Base-by-base conservation (phyloP, 2,797 vertebrate species). In the Morelia viridis region DNA sequence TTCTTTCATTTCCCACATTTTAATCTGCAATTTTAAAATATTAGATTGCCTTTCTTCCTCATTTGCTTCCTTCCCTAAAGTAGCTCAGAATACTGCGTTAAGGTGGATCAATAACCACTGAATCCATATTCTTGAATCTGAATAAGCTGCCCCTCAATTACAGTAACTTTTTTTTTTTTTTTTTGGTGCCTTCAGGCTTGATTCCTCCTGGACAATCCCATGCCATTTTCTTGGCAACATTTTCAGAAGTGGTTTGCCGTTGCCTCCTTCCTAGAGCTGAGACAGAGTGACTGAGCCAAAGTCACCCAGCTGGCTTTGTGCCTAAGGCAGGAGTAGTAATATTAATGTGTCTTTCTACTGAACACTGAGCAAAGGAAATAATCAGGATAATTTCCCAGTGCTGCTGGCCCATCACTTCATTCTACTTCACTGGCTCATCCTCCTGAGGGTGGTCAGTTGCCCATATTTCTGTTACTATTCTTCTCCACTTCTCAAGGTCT, bases 1-100 rank as follows among this genome's bases (percentile, higher is more conserved):
- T 92, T 93, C 92, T 28, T 64, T 88, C 93, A 26, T 46, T 22
- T 13, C 28, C 68, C 13, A 17, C 85, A 28, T 90, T 94, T 80
- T 87, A 88, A 89, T 61, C 0, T 61, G 9, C 85, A 87, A 41
- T 31, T 28, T 83, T 90, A 13, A 87, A 84, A 76, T 35, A 26
- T 88, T 0, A 17, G 91, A 84, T 26, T 93, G 41, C 12, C 19
- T 26, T 92, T 19, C 8, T 83, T 61, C 35, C 1, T 5, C 93
- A 41, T 46, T 28, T 93, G 8, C 90, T 92, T 93, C 88, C 60
- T 22, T 93, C 53, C 19, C 35, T n/a, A 83, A 83, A 84, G 10
- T 28, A 41, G 17, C 35, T 76, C 17, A 35, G 65, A 87, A 76
- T 50, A 57, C 3, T 71, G 5, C 3, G 92, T 17, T 86, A 93